Percentiles rank a stretch among this genome's conserved stretches.
Conservation (phyloP, 2,888 invertebrate species). For the Sclerodermus sp. region DNA sequence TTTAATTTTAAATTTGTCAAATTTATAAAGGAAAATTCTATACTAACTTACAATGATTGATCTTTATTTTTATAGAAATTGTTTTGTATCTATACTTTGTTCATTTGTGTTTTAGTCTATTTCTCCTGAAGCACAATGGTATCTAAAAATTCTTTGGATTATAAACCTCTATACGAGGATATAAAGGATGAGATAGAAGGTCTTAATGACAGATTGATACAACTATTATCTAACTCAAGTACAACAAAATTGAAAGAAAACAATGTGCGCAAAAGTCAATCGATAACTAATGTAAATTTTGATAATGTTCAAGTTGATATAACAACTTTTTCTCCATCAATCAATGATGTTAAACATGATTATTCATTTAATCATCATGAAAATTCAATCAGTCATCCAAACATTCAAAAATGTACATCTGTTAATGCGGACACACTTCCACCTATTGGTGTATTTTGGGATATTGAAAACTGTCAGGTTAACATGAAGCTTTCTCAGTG, state of each 20-base stretch:
- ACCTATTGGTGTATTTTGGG: slow-evolving; percentile 89
- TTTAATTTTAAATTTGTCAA: background rate
- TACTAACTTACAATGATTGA: background rate
- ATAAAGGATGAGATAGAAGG: slow-evolving; percentile 42
- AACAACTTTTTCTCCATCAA: slow-evolving; percentile 17
- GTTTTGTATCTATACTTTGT: background rate
- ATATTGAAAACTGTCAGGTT: slow-evolving; percentile 87
- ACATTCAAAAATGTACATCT: slow-evolving; percentile 33
- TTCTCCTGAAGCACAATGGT: slow-evolving; percentile 35
- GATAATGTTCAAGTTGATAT: slow-evolving; percentile 23
- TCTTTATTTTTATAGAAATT: background rate
- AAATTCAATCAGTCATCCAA: slow-evolving; percentile 34
- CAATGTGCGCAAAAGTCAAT: slow-evolving; percentile 25
- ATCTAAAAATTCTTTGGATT: slow-evolving; percentile 25
- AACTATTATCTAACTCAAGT: slow-evolving; percentile 37
- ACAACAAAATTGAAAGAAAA: slow-evolving; percentile 25
- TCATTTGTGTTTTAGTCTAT: background rate
- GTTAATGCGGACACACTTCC: slow-evolving; percentile 52
- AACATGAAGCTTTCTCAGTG: slow-evolving; percentile 16
- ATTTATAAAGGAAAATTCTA: background rate
- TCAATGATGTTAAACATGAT: slow-evolving; percentile 34
- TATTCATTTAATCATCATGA: slow-evolving; percentile 39
- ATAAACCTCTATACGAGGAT: slow-evolving; percentile 29
- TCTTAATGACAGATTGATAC: slow-evolving; percentile 43
- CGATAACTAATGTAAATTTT: slow-evolving; percentile 30